Percentiles rank a stretch among this genome's conserved stretches.
Conservation (phyloP, 2,888 invertebrate genomes). For the Rotaria socialis region DNA sequence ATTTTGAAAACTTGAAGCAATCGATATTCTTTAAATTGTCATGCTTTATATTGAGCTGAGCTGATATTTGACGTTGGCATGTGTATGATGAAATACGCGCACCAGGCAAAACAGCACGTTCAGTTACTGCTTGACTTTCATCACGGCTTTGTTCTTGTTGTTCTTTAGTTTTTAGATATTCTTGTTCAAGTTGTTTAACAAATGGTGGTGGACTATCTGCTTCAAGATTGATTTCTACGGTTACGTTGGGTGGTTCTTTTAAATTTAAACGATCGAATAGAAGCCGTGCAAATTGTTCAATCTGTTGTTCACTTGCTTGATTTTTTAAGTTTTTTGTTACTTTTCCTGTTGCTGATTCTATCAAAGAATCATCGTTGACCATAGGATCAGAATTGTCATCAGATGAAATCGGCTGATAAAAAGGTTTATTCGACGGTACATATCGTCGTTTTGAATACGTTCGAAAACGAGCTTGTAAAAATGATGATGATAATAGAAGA, state of each 20-base stretch:
- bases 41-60: not conserved
- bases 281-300: not conserved
- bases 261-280: not conserved
- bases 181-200: not conserved
- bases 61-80: not conserved
- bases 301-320: not conserved
- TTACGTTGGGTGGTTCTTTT: slow-evolving; percentile 1
- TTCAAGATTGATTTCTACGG: not conserved
- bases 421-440: not conserved
- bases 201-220: not conserved
- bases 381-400: not conserved
- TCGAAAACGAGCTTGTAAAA: not conserved
- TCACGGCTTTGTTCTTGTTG: not conserved
- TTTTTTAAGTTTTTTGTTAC: too few relatives aligned
- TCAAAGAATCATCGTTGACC: not conserved
- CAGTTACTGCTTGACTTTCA: not conserved
- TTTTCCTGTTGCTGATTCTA: not conserved
- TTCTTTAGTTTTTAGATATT: not conserved
- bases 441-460: not conserved
- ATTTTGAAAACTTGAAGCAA: not conserved
- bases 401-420: not conserved
- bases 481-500: not conserved
- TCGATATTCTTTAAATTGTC: not conserved
- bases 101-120: slow-evolving; percentile 22
- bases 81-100: not conserved